Conservation (phyloP, 2,113 vertebrate species). For the Cyprinodon brontotheroides region DNA sequence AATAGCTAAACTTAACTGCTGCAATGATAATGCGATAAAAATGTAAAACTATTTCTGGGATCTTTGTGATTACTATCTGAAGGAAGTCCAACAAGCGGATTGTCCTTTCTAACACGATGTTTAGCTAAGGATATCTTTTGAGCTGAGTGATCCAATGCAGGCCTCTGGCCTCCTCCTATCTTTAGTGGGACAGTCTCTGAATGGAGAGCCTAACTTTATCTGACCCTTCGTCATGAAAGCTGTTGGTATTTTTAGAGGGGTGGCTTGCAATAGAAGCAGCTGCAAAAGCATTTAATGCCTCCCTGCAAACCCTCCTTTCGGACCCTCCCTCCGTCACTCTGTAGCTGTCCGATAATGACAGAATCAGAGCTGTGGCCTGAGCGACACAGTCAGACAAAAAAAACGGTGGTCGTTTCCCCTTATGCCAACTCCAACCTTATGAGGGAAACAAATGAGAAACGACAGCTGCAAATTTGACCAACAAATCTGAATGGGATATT, state of each 20-base stretch:
- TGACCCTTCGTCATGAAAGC: slow-evolving; percentile 66
- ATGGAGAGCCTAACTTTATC: slow-evolving; percentile 74
- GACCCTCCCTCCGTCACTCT: slow-evolving; percentile 39
- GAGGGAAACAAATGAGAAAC: slow-evolving; percentile 7
- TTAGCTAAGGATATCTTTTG: slow-evolving; percentile 48
- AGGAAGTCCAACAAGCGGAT: slow-evolving; percentile 35
- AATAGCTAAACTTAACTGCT: slow-evolving; percentile 2
- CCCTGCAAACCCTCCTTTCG: slow-evolving; percentile 16
- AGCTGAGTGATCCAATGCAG: slow-evolving; percentile 58
- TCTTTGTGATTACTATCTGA: slow-evolving; percentile 31
- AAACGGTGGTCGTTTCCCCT: slow-evolving; percentile 33
- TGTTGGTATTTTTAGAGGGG: slow-evolving; percentile 74
- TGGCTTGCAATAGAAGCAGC: slow-evolving; percentile 68
- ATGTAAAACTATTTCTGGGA: slow-evolving; percentile 24
- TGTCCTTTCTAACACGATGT: slow-evolving; percentile 46
- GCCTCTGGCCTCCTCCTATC: slow-evolving; percentile 61
- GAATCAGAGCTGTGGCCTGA: slow-evolving; percentile 35
- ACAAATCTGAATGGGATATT: slow-evolving; percentile 10
- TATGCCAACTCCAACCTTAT: slow-evolving; percentile 25
- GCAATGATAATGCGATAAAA: not conserved
- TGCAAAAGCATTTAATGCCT: slow-evolving; percentile 68
- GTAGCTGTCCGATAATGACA: slow-evolving; percentile 61
- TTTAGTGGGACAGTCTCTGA: slow-evolving; percentile 64
- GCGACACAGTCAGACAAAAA: slow-evolving; percentile 11
- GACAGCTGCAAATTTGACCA: not conserved